phyloP scores from a whole-genome alignment of 2,113 vertebrate species.

The Calidris pugnax region DNA sequence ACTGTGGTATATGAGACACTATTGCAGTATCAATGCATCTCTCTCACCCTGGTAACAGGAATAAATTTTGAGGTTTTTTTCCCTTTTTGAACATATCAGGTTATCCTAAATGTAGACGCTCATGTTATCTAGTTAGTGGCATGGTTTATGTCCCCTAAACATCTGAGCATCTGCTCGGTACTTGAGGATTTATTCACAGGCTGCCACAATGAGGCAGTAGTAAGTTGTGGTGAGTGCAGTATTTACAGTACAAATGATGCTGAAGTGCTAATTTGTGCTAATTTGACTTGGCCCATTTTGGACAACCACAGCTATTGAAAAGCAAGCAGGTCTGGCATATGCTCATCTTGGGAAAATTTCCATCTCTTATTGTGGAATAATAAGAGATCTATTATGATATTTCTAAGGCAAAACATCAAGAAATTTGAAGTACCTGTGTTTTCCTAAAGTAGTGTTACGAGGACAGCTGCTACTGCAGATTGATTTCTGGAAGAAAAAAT shows the following conservation, averaged over 20 bases:
- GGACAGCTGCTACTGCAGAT: background rate
- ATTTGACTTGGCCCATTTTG: slow-evolving; percentile 46
- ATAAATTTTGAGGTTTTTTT: background rate
- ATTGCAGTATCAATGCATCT: background rate
- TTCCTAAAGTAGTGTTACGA: background rate
- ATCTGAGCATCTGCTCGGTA: background rate
- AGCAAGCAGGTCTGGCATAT: background rate
- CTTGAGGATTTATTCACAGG: slow-evolving; percentile 47
- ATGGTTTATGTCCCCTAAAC: background rate
- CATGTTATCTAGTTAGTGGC: background rate
- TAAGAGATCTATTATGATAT: background rate
- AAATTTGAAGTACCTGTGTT: background rate
- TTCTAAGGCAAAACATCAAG: background rate
- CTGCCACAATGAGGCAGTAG: slow-evolving; percentile 69
- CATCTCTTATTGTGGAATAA: background rate
- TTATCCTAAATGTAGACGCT: background rate
- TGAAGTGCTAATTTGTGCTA: slow-evolving; percentile 42
- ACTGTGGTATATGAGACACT: background rate
- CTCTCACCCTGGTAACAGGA: background rate
- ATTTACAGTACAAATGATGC: slow-evolving; percentile 38
- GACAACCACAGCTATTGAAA: slow-evolving; percentile 8
- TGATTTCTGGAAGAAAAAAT: background rate
- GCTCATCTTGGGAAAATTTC: background rate
- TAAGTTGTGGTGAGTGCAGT: slow-evolving; percentile 53
- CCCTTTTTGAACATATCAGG: background rate